Base-by-base conservation (phyloP, 2,113 vertebrate genomes). In the Tauraco erythrolophus region DNA sequence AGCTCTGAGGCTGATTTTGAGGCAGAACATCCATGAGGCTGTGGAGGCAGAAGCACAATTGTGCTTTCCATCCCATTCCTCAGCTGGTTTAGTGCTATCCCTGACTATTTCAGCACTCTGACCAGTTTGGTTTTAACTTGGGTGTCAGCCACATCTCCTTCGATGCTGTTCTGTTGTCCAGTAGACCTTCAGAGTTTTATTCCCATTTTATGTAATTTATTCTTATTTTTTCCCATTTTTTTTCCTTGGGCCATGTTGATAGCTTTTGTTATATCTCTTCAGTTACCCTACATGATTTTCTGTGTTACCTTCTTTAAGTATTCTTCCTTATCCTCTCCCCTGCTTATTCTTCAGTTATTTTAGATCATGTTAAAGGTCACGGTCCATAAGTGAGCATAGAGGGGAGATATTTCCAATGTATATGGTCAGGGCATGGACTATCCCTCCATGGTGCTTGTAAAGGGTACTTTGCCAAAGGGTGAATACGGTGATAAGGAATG, bases 141-240 rank as follows among this genome's bases (percentile, higher is more conserved):
- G 14, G 19, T 56, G 28, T 46, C 65, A 72, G 19, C 15, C 41
- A 33, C n/a, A 24, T 81, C 12, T 91, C 31, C n/a, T 72, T 48
- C 0, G 0, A 37, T 76, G 31, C n/a, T n/a, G 1, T 56, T 76
- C 19, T 37, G 7, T 27, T 39, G 21, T 39, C 24, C 27, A 30
- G 14, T 7, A 68, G n/a, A 39, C 33, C 35, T 50, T 90, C 28
- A 24, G 43, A 53, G 19, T 61, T 92, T 53, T 54, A 69, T 30
- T 60, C 25, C 8, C 7, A 14, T 62, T 85, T n/a, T 28, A 74
- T 37, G 21, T 51, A 77, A 66, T 84, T 75, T 48, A 22, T 57
- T 92, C 17, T 25, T 5, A 8, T 14, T n/a, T 75, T 28, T 64
- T 65, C 11, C 0, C 21, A 0, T 16, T 57, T 50, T 41, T 65